Conservation (phyloP, 2,113 vertebrate species). For the Halichoerus grypus region DNA sequence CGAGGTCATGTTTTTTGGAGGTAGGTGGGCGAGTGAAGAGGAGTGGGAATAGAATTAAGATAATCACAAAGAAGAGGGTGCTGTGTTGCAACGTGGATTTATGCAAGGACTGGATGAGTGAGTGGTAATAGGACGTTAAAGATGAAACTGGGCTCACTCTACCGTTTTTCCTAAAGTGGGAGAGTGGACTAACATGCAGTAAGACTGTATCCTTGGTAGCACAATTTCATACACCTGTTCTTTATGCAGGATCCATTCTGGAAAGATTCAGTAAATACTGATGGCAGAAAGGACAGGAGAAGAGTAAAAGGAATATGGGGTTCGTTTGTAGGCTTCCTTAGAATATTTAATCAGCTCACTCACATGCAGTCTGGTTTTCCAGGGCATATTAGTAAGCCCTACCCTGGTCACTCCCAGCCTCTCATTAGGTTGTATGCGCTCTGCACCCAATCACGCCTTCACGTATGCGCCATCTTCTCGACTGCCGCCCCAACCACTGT, state of each 20-base stretch:
- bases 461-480: neutral
- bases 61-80: neutral
- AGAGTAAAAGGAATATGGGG: neutral
- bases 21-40: neutral
- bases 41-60: neutral
- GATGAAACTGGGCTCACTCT: neutral
- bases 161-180: neutral
- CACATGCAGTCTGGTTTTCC: neutral
- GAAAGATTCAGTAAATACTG: conserved; percentile 4
- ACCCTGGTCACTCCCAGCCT: neutral
- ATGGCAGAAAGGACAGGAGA: neutral
- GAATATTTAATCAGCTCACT: neutral
- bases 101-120: neutral
- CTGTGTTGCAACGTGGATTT: neutral
- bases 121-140: neutral
- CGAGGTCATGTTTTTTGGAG: neutral
- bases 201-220: neutral
- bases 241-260: neutral
- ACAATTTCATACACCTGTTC: neutral
- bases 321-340: neutral
- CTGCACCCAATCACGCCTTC: neutral
- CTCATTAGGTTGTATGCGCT: neutral
- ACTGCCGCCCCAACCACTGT: neutral
- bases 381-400: neutral
- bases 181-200: neutral